Evolutionary conservation across 2,797 vertebrate species (phyloP), one percentile per base, ranked within the genome.

Genomic region (Novumbra hubbsi): DNA sequence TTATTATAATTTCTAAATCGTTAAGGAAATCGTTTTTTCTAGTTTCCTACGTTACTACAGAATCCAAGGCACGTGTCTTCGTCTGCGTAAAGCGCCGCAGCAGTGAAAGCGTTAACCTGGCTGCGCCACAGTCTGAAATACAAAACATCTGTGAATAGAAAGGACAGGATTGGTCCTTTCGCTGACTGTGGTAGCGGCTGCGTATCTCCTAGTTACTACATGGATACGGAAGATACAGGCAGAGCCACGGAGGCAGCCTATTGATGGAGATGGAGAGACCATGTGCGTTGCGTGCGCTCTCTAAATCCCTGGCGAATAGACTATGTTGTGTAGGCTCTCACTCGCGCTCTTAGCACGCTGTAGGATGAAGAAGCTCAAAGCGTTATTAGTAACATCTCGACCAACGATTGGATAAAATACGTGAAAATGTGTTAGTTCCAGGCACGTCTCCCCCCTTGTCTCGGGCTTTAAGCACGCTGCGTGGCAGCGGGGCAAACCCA

Each of bases 161-260:
- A 2, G 9, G 55, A 60, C 21, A 9, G 9, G 55, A 60, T 60
- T 60, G 55, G 55, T 60, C 55, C 55, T 24, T 60, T 60, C 55
- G 11, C 55, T 27, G 21, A 24, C 55, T 60, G 55, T 60, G 8
- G 9, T 57, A 57, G 55, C 11, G n/a, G 55, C 55, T 57, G 9
- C 6, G 32, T n/a, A n/a, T 34, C 41, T 68, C n/a, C 41, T 21
- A 34, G 41, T 60, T 60, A 60, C 55, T 60, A 60, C 55, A 60
- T 60, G 55, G 55, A 60, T 60, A 60, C 55, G 55, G 55, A 60
- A 60, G 55, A 60, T 60, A n/a, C 21, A 5, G n/a, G 67, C 30
- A 68, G 67, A 38, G 30, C 3, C 7, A 34, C 30, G 41, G 67
- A 38, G 28, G 7, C 16, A 57, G 7, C 21, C 57, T 60, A n/a